Conservation (phyloP, 2,888 invertebrate species). For the Dolichomitus sp. region DNA sequence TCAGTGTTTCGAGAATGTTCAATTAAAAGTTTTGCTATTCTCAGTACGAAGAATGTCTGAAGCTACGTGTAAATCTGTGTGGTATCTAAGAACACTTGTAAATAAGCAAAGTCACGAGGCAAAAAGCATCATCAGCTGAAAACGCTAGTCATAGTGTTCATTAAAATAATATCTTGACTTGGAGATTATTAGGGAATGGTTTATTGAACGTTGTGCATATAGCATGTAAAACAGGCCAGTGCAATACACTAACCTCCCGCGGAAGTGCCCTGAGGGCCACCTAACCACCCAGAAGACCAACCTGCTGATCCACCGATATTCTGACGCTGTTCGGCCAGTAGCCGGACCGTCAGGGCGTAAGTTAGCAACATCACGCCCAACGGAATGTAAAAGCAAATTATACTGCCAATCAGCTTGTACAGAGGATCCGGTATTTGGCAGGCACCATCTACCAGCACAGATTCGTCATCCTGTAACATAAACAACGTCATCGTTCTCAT, state of each 20-base stretch:
- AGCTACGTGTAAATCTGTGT: not conserved
- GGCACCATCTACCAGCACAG: slow-evolving; percentile 93
- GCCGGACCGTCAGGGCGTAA: slow-evolving; percentile 96
- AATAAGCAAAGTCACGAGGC: not conserved
- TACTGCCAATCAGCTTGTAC: slow-evolving; percentile 97
- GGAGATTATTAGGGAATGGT: not conserved
- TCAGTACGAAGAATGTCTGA: not conserved
- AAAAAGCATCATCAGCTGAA: not conserved
- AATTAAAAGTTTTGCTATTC: not conserved
- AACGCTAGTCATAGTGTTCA: not conserved
- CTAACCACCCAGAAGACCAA: slow-evolving; percentile 93
- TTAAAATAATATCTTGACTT: not conserved
- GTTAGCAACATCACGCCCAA: slow-evolving; percentile 97
- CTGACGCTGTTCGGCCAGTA: slow-evolving; percentile 94
- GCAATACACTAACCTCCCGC: slow-evolving; percentile 78
- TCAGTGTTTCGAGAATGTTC: not conserved
- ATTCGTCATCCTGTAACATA: slow-evolving; percentile 91
- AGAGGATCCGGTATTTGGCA: slow-evolving; percentile 96
- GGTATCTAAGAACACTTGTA: not conserved
- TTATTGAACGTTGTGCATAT: not conserved
- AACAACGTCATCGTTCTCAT: slow-evolving; percentile 18
- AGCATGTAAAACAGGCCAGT: slow-evolving; percentile 64
- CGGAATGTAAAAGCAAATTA: slow-evolving; percentile 98
- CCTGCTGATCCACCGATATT: slow-evolving; percentile 89
- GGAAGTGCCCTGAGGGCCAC: slow-evolving; percentile 85